Evolutionary conservation across 2,113 vertebrate genomes (phyloP), one percentile per base, ranked within the genome.

Genomic region (Drymodes brunneopygia): DNA sequence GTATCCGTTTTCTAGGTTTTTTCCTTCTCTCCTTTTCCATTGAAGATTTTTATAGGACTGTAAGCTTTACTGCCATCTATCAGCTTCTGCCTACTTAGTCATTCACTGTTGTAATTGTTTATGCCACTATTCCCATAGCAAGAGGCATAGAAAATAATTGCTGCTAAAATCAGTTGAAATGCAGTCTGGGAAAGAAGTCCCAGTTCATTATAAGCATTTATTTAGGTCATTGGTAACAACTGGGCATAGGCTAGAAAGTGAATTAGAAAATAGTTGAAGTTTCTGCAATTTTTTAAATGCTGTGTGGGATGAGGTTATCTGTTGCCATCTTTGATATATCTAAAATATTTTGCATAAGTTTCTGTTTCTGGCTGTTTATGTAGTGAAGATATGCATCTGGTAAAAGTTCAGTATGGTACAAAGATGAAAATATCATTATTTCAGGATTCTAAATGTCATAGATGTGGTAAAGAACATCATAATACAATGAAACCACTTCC

Each of bases 101-200:
- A 89, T 88, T 92, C 47, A 36, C n/a, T 64, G 4, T 45, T 93
- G 15, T 79, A 62, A 58, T 80, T 84, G 38, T 84, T 90, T 36
- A 48, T 92, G 69, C 33, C 10, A n/a, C 60, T 71, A 8, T 82
- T 91, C 53, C 35, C 53, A 65, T 40, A 86, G 79, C 50, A 90
- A 88, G n/a, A 51, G 48, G 38, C 38, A 35, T 6, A 48, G 53
- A 66, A 91, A 87, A 85, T 72, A 87, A 75, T 81, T 80, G 33
- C 60, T 92, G n/a, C 42, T 86, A 86, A 70, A 90, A 72, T 80
- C 36, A 86, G 44, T 36, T 79, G 33, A 91, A 74, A 78, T 27
- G 24, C 62, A 47, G 57, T 62, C 45, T 71, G 28, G 35, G 17
- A 53, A 83, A 82, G 77, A 86, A 40, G 11, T 80, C 20, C 8